Conservation (phyloP, 2,888 invertebrate species). For the Coleophora deauratella region DNA sequence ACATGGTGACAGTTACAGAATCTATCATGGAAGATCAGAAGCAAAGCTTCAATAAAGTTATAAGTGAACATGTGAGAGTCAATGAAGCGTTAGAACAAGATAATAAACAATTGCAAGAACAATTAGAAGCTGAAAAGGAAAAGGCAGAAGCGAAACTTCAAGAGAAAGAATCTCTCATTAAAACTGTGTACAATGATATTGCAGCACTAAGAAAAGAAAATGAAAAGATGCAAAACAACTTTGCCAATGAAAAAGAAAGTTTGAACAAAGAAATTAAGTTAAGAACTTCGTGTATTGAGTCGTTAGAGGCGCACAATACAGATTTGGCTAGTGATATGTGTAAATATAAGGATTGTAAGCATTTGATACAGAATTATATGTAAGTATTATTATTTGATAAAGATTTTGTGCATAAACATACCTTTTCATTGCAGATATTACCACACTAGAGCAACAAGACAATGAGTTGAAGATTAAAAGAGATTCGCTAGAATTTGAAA, state of each 20-base stretch:
- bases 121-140: constrained; percentile 19
- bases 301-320: constrained; percentile 22
- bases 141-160: constrained; percentile 21
- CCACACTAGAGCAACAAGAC: constrained; percentile 19
- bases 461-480: constrained; percentile 21
- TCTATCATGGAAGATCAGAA: constrained; percentile 52
- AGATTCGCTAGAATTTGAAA: constrained; percentile 18
- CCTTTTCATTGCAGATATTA: constrained; percentile 1
- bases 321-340: constrained; percentile 17
- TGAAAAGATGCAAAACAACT: constrained; percentile 5
- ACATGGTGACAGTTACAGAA: constrained; percentile 51
- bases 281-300: constrained; percentile 14
- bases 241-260: background rate
- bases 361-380: too few relatives aligned
- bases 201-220: constrained; percentile 6
- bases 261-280: constrained; percentile 4
- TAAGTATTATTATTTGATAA: too few relatives aligned
- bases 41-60: constrained; percentile 28
- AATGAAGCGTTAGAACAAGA: constrained; percentile 30
- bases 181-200: constrained; percentile 8
- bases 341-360: constrained; percentile 11
- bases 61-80: constrained; percentile 29
- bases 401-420: too few relatives aligned
- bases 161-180: constrained; percentile 14
- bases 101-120: constrained; percentile 21